These are phyloP conservation scores for Beris morrisii DNA, from an alignment of 2,888 invertebrate genomes.

Conservation along the genomic window DNA sequence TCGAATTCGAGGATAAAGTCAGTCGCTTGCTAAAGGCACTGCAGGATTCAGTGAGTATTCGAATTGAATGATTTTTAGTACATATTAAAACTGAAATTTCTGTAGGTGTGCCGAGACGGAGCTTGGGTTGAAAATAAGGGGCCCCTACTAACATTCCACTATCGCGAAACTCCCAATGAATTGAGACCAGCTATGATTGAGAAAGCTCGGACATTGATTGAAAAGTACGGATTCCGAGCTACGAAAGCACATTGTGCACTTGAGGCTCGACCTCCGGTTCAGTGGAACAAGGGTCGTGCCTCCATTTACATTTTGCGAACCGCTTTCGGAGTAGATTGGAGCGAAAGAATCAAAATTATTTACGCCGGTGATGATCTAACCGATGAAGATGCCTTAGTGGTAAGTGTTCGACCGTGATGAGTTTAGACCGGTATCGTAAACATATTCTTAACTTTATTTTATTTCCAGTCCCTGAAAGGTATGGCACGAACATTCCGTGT, in stretches of 20 bases:
- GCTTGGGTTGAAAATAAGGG: conserved; percentile 94
- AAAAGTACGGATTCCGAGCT: conserved; percentile 75
- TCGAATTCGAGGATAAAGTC: conserved; percentile 79
- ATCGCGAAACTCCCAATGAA: conserved; percentile 76
- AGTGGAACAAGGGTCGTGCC: conserved; percentile 89
- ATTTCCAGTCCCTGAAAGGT: conserved; percentile 77
- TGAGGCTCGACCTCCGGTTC: conserved; percentile 88
- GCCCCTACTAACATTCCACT: conserved; percentile 83
- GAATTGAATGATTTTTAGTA: not conserved
- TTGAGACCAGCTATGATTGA: conserved; percentile 69
- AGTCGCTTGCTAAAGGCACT: conserved; percentile 74
- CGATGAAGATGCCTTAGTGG: conserved; percentile 89
- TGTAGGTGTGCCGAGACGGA: conserved; percentile 78
- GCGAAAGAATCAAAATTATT: conserved; percentile 84
- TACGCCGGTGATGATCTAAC: conserved; percentile 88
- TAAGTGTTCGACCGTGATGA: conserved; percentile 52
- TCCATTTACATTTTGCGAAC: conserved; percentile 88
- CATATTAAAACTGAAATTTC: not conserved
- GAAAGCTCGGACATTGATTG: conserved; percentile 73
- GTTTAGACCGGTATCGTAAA: not conserved
- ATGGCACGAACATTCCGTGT: conserved; percentile 93
- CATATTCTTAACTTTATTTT: not conserved
- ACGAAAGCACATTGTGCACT: conserved; percentile 82
- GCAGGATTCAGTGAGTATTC: conserved; percentile 69
- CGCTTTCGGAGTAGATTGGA: conserved; percentile 90